Evolutionary conservation across 1,140 invertebrate species (phyloP).

Genomic region (Polyergus mexicanus): DNA sequence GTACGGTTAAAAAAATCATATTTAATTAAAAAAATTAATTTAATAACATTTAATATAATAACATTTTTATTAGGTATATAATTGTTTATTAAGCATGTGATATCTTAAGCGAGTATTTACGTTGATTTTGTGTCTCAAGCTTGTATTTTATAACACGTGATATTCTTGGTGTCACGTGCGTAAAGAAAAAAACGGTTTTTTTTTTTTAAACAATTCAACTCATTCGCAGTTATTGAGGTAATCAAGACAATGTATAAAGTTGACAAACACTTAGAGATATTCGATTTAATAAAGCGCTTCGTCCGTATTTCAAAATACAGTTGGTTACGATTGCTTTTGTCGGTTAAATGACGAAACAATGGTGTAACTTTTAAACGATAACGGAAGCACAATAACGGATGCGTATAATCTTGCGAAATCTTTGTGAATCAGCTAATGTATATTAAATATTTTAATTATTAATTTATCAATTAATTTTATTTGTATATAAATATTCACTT

Average conservation of each 20-base stretch:
- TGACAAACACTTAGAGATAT: background rate
- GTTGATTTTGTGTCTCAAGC: background rate
- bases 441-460: background rate
- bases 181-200: background rate
- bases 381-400: background rate
- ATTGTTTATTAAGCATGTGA: background rate
- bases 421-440: background rate
- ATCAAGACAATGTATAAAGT: background rate
- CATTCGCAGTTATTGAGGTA: background rate
- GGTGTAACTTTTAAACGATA: background rate
- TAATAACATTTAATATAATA: background rate
- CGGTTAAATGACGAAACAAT: constrained; percentile 21
- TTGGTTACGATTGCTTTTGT: background rate
- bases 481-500: constrained; percentile 64
- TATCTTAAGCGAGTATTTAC: background rate
- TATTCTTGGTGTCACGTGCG: background rate
- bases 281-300: constrained; percentile 15
- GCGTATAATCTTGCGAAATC: background rate
- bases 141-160: too few relatives aligned
- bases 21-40: background rate
- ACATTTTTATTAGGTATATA: background rate
- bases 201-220: background rate
- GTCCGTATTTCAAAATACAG: constrained; percentile 34
- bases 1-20: background rate
- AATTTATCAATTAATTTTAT: constrained; percentile 6